phyloP scores from a whole-genome alignment of 2,797 vertebrate genomes.

The Pantherophis vulpinus region DNA sequence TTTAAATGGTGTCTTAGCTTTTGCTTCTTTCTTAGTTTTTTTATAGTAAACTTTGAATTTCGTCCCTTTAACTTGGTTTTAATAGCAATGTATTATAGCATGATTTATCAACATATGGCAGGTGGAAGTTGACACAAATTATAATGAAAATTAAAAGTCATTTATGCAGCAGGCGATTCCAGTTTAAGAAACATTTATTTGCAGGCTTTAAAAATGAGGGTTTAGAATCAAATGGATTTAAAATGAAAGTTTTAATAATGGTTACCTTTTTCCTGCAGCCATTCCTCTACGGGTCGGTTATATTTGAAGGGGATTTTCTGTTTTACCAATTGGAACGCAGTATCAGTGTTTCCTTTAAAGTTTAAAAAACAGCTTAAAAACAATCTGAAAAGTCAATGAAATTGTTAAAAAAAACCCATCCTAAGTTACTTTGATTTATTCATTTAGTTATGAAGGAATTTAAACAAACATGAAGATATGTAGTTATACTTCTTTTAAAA shows the following conservation, averaged over 20 bases:
- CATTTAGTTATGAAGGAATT: constrained; percentile 71
- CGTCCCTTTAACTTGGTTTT: constrained; percentile 95
- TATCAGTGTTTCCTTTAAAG: constrained; percentile 99
- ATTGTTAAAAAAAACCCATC: constrained; percentile 74
- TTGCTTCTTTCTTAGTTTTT: constrained; percentile 59
- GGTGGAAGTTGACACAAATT: constrained; percentile 81
- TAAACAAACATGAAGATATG: constrained; percentile 59
- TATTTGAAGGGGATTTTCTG: constrained; percentile 99
- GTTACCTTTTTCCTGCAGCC: constrained; percentile 99
- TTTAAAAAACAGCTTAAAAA: constrained; percentile 93
- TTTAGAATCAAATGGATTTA: constrained; percentile 81
- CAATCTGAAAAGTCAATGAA: constrained; percentile 85
- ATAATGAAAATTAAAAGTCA: constrained; percentile 82
- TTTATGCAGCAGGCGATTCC: constrained; percentile 81
- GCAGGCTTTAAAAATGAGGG: constrained; percentile 80
- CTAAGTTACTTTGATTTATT: constrained; percentile 56
- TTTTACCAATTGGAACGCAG: constrained; percentile 97
- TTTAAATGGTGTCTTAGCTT: constrained; percentile 56
- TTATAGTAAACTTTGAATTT: constrained; percentile 67
- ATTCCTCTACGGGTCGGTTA: constrained; percentile 94
- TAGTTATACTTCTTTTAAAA: constrained; percentile 56
- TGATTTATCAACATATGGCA: constrained; percentile 81
- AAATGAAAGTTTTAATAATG: constrained; percentile 79
- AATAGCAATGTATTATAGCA: constrained; percentile 85
- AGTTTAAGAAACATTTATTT: constrained; percentile 82